Evolutionary conservation across 2,797 vertebrate genomes (phyloP).

Genomic region (Pseudochaenichthys georgianus): DNA sequence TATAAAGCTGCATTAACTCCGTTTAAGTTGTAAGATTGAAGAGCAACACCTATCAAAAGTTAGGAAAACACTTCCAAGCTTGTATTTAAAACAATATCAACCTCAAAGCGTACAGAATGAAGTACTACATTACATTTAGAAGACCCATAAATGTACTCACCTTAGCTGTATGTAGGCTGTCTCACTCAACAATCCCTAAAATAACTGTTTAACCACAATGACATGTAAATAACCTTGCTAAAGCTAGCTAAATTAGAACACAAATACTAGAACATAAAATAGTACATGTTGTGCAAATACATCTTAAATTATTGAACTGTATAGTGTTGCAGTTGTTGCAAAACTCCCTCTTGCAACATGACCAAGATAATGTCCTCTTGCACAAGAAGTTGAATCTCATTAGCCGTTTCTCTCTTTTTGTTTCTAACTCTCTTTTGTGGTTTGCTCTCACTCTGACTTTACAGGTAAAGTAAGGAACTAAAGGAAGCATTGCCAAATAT

Average conservation of each 20-base stretch:
- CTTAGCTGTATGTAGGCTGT: neutral
- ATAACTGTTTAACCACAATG: neutral
- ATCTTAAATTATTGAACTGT: neutral
- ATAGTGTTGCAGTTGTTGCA: conserved; percentile 29
- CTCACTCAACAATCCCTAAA: neutral
- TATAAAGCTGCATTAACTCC: neutral
- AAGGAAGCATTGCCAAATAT: neutral
- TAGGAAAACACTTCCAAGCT: neutral
- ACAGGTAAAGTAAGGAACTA: conserved; percentile 8
- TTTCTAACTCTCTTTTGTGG: neutral
- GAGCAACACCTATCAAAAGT: neutral
- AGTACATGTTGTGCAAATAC: conserved; percentile 33
- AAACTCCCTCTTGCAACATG: conserved; percentile 45
- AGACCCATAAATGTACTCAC: neutral
- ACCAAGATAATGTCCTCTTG: conserved; percentile 32
- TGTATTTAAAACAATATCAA: neutral
- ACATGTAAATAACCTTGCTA: neutral
- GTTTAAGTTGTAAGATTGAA: neutral
- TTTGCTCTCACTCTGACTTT: neutral
- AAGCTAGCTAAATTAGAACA: neutral
- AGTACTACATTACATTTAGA: neutral
- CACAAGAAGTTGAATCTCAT: conserved; percentile 25
- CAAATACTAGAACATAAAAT: neutral
- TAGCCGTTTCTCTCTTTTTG: neutral
- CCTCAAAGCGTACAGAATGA: neutral